Evolutionary conservation across 2,888 invertebrate species (phyloP).

Genomic region (Plusia festucae): DNA sequence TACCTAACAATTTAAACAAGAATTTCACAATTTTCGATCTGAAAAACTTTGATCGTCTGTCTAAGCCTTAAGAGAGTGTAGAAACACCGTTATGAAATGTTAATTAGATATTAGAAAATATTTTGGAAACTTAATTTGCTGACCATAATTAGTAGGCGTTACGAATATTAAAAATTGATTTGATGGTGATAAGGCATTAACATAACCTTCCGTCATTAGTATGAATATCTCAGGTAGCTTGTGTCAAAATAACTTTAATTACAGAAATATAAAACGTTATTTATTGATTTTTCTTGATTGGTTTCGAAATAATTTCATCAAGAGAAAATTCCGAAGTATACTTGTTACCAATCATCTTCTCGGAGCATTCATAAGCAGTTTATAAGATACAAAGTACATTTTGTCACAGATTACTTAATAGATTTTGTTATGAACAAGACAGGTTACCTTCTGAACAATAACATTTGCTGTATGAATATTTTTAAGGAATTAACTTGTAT

Average conservation of each 20-base stretch:
- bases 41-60: constrained; percentile 15
- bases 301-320: not conserved
- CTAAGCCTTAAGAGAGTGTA: constrained; percentile 7
- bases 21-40: not conserved
- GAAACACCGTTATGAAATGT: constrained; percentile 39
- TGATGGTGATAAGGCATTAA: constrained; percentile 35
- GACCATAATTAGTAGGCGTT: constrained; percentile 42
- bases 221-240: constrained; percentile 12
- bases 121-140: constrained; percentile 42
- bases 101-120: constrained; percentile 38
- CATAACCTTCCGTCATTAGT: constrained; percentile 46
- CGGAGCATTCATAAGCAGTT: no score
- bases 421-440: no score
- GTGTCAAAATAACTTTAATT: constrained; percentile 37
- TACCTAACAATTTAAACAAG: not conserved
- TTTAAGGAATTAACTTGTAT: not conserved
- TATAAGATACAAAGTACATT: no score
- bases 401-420: no score
- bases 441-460: no score
- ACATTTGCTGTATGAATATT: no score
- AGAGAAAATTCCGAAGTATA: constrained; percentile 6
- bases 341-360: no score
- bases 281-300: constrained; percentile 25
- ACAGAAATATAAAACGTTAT: constrained; percentile 28
- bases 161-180: constrained; percentile 52